These are phyloP conservation scores for Zelostemma sp. DNA, from an alignment of 1,140 invertebrate genomes.

Conservation along the genomic window DNA sequence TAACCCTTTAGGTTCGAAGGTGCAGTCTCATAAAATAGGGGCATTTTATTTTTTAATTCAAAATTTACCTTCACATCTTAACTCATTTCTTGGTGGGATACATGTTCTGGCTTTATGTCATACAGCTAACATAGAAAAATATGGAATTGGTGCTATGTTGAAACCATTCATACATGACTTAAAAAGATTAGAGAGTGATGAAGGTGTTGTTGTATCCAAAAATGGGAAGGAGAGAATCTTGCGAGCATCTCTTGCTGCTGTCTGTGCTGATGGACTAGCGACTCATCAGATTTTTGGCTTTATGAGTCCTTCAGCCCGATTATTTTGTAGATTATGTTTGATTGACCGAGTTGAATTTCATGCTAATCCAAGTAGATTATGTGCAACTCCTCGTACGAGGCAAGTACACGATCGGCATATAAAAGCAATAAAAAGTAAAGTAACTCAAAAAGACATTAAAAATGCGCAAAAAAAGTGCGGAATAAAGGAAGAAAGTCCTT, in stretches of 20 bases:
- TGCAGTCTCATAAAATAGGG: constrained; percentile 14
- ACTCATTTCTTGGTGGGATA: constrained; percentile 6
- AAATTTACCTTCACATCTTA: constrained; percentile 15
- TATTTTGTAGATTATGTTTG: constrained; percentile 18
- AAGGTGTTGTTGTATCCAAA: neutral
- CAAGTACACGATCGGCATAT: neutral
- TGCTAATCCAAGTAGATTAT: neutral
- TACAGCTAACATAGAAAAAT: constrained; percentile 15
- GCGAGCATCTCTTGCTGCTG: constrained; percentile 1
- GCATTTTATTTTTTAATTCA: constrained; percentile 11
- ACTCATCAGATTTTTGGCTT: constrained; percentile 14
- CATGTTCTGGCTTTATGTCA: constrained; percentile 3
- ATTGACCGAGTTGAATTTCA: neutral
- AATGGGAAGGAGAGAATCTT: neutral
- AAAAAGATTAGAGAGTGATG: constrained; percentile 11
- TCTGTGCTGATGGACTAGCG: constrained; percentile 12
- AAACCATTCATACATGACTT: constrained; percentile 16
- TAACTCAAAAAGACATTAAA: neutral
- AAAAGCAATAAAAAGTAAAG: no score
- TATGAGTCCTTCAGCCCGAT: constrained; percentile 13
- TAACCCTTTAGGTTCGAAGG: constrained; percentile 14
- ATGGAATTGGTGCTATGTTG: constrained; percentile 9
- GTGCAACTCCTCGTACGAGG: neutral
- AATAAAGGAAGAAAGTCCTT: constrained; percentile 2
- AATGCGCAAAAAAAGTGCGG: neutral